phyloP scores from a whole-genome alignment of 1,140 invertebrate genomes.

The Homalodisca vitripennis region DNA sequence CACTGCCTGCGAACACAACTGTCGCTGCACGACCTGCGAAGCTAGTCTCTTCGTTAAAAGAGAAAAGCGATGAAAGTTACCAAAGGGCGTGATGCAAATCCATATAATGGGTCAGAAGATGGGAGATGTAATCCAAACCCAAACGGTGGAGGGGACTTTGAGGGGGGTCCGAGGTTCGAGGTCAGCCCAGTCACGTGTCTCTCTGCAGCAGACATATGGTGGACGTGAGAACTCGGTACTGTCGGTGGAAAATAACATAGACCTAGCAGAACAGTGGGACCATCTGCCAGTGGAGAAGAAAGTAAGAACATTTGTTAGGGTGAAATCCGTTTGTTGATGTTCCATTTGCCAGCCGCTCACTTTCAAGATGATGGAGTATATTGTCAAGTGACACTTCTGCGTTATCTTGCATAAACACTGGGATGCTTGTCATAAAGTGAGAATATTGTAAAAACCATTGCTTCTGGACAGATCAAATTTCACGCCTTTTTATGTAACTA shows the following conservation, averaged over 20 bases:
- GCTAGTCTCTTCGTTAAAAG: background rate
- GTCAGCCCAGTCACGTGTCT: background rate
- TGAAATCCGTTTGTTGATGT: too few species aligned
- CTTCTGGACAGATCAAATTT: too few species aligned
- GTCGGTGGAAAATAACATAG: background rate
- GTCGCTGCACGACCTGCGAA: too few species aligned
- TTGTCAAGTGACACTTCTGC: too few species aligned
- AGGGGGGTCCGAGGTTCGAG: background rate
- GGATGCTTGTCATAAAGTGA: too few species aligned
- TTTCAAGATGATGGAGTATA: too few species aligned
- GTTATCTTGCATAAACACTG: too few species aligned
- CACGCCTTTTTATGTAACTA: too few species aligned
- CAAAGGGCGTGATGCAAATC: conserved; percentile 1
- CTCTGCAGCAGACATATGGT: conserved; percentile 6
- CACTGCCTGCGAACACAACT: too few species aligned
- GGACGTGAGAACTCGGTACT: conserved; percentile 4
- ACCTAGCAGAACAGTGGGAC: background rate
- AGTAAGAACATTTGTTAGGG: too few species aligned
- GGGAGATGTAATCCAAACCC: conserved; percentile 11
- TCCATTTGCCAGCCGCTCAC: too few species aligned
- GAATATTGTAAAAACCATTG: too few species aligned
- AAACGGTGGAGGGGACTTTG: background rate
- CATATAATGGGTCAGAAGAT: conserved; percentile 10
- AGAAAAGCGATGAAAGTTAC: conserved; percentile 11
- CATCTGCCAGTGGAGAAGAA: background rate